Evolutionary conservation across 2,113 vertebrate genomes (phyloP).

Genomic region (Eupsittula cactorum): DNA sequence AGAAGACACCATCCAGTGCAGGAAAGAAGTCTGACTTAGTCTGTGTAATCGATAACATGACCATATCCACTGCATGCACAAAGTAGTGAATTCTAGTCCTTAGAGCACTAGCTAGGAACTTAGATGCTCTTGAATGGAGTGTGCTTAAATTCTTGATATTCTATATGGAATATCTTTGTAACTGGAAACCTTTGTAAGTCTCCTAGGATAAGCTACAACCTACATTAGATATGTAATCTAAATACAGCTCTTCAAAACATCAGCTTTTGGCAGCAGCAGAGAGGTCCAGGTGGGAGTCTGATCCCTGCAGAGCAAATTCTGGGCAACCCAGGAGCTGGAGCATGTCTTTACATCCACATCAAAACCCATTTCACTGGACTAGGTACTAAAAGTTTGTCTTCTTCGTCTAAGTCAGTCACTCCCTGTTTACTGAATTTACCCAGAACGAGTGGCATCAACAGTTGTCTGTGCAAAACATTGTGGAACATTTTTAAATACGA

Average conservation of each 20-base stretch:
- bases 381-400: background rate
- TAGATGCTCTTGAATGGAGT: background rate
- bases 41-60: background rate
- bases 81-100: background rate
- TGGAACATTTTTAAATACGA: constrained; percentile 57
- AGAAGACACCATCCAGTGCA: background rate
- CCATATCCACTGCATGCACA: background rate
- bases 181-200: background rate
- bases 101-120: background rate
- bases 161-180: background rate
- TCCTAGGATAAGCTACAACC: background rate
- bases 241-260: background rate
- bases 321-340: background rate
- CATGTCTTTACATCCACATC: background rate
- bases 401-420: background rate
- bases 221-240: background rate
- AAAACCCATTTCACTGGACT: background rate
- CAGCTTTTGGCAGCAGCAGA: background rate
- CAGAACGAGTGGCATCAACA: constrained; percentile 19
- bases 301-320: background rate
- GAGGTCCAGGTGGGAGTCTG: background rate
- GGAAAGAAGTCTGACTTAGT: background rate
- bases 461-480: constrained; percentile 52
- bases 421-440: background rate
- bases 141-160: background rate